Evolutionary conservation across 2,888 invertebrate genomes (phyloP).

Genomic region (Agrotis clavis): DNA sequence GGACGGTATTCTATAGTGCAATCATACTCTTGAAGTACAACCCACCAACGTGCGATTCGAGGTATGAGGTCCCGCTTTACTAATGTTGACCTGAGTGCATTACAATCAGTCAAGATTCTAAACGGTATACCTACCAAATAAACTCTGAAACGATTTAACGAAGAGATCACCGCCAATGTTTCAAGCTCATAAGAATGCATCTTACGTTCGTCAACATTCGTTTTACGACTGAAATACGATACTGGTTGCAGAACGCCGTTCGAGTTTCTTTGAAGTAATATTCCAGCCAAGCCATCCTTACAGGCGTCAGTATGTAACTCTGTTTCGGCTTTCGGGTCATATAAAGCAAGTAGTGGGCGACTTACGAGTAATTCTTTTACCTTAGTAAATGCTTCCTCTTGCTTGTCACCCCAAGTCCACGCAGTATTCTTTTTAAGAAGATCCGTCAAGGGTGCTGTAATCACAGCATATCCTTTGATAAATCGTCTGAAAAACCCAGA

Average conservation of each 20-base stretch:
- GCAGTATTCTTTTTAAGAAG: too few species aligned
- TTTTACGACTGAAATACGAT: not conserved
- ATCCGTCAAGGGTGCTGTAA: too few species aligned
- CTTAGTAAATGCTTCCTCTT: too few species aligned
- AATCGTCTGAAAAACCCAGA: too few species aligned
- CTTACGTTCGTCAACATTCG: not conserved
- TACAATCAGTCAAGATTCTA: not conserved
- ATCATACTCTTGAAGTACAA: constrained; percentile 4
- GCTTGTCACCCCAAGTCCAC: too few species aligned
- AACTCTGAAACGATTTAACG: not conserved
- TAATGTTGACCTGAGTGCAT: not conserved
- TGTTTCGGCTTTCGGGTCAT: too few species aligned
- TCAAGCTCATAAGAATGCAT: not conserved
- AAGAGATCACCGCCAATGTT: not conserved
- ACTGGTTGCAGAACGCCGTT: not conserved
- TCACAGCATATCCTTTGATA: too few species aligned
- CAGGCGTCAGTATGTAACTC: too few species aligned
- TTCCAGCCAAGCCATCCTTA: too few species aligned
- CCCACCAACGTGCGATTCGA: constrained; percentile 11
- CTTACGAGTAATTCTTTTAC: too few species aligned
- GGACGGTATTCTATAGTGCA: constrained; percentile 16
- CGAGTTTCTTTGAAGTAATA: not conserved
- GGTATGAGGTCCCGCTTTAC: not conserved
- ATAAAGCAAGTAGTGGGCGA: too few species aligned
- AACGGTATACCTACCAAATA: not conserved